Base-by-base conservation (phyloP, 2,888 invertebrate genomes). In the Cheilosia variabilis region DNA sequence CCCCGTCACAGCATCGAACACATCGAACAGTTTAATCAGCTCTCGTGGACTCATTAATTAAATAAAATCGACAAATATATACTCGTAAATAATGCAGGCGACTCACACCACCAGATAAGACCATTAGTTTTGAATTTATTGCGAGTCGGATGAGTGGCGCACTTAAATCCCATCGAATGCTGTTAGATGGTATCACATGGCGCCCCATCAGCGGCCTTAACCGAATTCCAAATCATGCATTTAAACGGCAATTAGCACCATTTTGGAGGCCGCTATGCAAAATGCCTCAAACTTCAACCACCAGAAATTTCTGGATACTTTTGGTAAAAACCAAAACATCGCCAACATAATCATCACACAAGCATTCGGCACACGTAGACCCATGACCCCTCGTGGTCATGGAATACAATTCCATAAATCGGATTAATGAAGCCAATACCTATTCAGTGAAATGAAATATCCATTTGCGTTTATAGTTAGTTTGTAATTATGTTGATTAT, bases 11-110 rank as follows among this genome's bases (percentile, higher is more conserved):
- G 41, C 69, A 65, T 79, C 58, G 65, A 55, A 72, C 71, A 76
- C 69, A 65, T 79, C 58, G 65, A 55, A 72, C 71, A 76, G 52
- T 84, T 84, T 84, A 84, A 84, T 84, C 84, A 80, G 84, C 80
- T 71, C 75, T 60, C 71, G 41, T 68, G 71, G 79, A 84, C 63
- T 69, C 83, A 84, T 84, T 84, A 75, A 79, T 75, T 79, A 79
- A 79, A 79, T 75, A 84, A 78, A 79, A 73, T 60, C 41, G 73
- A 83, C 69, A 79, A 69, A 73, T 77, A 58, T 73, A 45, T 17
- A 41, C 58, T 65, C 83, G 69, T 69, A 79, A 65, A 69, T 68
- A 84, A 69, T 69, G 63, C 4, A 50, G 53, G 43, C 63, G 5
- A 15, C 27, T 22, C 52, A 43, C 47, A 50, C 17, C 15, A 50